Base-by-base conservation (phyloP, 1,140 invertebrate species). In the Steinernema feltiae region DNA sequence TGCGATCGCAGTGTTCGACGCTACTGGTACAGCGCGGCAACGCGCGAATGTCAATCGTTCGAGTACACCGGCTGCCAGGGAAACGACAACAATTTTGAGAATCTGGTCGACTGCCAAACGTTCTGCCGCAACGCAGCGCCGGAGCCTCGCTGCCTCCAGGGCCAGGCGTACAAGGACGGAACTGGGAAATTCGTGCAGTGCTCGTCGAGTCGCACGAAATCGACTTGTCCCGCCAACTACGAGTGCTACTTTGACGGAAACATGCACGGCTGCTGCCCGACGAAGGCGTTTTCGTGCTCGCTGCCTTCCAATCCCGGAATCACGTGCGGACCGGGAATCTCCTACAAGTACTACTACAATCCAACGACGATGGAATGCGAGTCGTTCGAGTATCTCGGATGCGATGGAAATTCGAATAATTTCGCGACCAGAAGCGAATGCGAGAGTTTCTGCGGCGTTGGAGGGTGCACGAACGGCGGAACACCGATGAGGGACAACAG, bases 81-180 rank as follows among this genome's bases (percentile, higher is more conserved):
- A 35, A 79, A 79, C 48, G 78, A 79, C 63, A 79, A 79, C 35
- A 79, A 78, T 48, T 79, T 79, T 70, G 78, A 79, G 29, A 79
- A 76, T 0, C 76, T 79, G 1, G 72, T 79, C 0, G 78, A 78
- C 41, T 79, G 78, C 71, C 78, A 79, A 48, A 78, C 48, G 1
- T 79, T 74, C 72, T 79, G 78, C 46, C 41, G 78, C 32, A 79
- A 79, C 46, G 78, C 78, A 2, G 53, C 76, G n/a, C 76, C 76
- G 3, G 78, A 78, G 48, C 76, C 76, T 2, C 46, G 76, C 12
- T 79, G 78, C 27, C 78, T 70, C 17, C 78, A 79, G 32, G 78
- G 78, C 1, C 76, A 78, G 71, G 78, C 78, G 2, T 79, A 79
- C 63, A 79, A 79, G 46, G 78, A 79, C 27, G 73, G 31, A 7